Evolutionary conservation across 2,888 invertebrate genomes (phyloP).

Genomic region (Eledone cirrhosa): DNA sequence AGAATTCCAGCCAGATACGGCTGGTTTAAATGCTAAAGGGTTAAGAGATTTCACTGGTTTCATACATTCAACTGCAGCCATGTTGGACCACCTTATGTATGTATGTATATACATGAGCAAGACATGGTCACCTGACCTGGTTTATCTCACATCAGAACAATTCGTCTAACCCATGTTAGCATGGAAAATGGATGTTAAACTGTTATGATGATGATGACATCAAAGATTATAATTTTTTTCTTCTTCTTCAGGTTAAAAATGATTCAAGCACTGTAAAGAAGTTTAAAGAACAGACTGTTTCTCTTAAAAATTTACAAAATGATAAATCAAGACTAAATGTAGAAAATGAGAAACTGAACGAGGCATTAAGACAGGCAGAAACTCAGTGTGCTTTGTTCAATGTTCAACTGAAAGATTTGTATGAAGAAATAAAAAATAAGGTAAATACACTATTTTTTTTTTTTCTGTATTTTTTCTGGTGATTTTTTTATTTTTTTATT

Average conservation of each 20-base stretch:
- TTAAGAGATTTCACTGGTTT: no score
- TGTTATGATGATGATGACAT: not conserved
- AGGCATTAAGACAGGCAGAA: slow-evolving; percentile 68
- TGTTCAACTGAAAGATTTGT: slow-evolving; percentile 61
- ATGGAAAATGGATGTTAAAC: no score
- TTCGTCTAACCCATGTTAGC: no score
- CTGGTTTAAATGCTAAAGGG: no score
- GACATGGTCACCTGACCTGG: no score
- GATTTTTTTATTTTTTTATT: not conserved
- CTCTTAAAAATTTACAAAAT: slow-evolving; percentile 58
- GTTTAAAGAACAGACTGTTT: slow-evolving; percentile 69
- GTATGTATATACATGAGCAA: slow-evolving; percentile 35
- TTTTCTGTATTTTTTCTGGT: not conserved
- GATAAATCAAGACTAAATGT: slow-evolving; percentile 42
- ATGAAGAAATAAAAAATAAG: not conserved
- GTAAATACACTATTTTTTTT: not conserved
- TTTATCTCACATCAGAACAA: no score
- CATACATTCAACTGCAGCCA: no score
- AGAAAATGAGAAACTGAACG: slow-evolving; percentile 51
- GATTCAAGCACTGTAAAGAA: slow-evolving; percentile 52
- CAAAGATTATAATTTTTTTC: slow-evolving; percentile 16
- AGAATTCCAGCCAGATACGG: no score
- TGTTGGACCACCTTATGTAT: no score
- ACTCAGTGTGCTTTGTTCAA: slow-evolving; percentile 73
- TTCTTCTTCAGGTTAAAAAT: slow-evolving; percentile 45